phyloP scores from a whole-genome alignment of 2,888 invertebrate species.

The Sturmia bella region DNA sequence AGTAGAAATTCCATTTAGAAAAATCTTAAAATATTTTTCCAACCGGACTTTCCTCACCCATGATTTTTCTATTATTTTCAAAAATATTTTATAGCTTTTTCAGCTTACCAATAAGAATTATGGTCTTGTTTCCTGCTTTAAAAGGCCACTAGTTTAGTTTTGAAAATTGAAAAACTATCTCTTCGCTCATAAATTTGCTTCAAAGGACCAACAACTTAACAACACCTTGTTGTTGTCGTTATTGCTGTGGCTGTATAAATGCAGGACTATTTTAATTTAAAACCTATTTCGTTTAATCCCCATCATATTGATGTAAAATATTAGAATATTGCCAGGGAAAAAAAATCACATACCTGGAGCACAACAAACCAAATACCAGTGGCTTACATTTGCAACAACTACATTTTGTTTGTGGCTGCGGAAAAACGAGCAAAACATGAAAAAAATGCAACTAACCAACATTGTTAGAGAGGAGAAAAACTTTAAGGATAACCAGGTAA shows the following conservation, averaged over 20 bases:
- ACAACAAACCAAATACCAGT: constrained; percentile 8
- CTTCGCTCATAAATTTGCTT: constrained; percentile 32
- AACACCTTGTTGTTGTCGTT: constrained; percentile 1
- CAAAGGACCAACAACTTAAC: constrained; percentile 34
- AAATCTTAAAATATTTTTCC: no score
- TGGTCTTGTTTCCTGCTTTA: constrained; percentile 34
- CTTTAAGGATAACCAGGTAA: constrained; percentile 61
- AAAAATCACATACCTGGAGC: constrained; percentile 3
- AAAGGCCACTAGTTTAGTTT: constrained; percentile 31
- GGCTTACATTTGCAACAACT: constrained; percentile 12
- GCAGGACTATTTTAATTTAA: constrained; percentile 5
- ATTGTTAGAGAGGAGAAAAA: constrained; percentile 45
- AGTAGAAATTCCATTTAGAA: no score
- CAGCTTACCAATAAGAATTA: not conserved
- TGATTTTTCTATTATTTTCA: no score
- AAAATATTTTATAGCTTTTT: not conserved
- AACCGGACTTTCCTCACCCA: not conserved
- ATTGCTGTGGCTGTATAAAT: not conserved
- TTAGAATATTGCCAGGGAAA: not conserved
- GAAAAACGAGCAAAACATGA: not conserved
- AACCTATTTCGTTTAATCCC: constrained; percentile 8
- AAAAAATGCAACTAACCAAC: constrained; percentile 47
- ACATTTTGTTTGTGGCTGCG: constrained; percentile 30
- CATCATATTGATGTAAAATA: not conserved
- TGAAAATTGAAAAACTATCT: constrained; percentile 45